Base-by-base conservation (phyloP, 2,113 vertebrate genomes). In the Syngnathus scovelli region DNA sequence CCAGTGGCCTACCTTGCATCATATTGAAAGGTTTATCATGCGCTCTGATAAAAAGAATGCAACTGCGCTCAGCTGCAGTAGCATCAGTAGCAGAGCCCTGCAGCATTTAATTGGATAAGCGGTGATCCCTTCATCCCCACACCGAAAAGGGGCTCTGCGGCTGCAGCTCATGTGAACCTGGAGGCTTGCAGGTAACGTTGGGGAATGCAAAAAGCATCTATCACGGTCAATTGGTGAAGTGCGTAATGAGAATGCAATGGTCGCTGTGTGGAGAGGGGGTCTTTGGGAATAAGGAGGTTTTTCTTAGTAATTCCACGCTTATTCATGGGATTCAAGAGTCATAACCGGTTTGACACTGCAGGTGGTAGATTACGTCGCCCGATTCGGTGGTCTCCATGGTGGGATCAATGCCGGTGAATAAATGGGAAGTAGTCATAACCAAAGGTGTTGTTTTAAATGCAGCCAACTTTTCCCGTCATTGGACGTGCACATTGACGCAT, bases 41-140 rank as follows among this genome's bases (percentile, higher is more conserved):
- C 9, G 16, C 13, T 63, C 6, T 8, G 7, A 63, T 0, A 46
- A 21, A 33, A 5, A 18, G 23, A 27, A 16, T 4, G 21, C 36
- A 9, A 33, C 23, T 36, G 23, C 36, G 23, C 33, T 7, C 33
- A 19, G 27, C 41, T 62, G 70, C 75, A 66, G 60, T 44, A 33
- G 52, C 75, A 61, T 55, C 81, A 76, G 82, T 70, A 82, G 76
- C 81, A 67, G 10, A 81, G 71, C 74, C 59, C 49, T 79, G 85
- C 71, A 70, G 65, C 51, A 44, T 86, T 89, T 87, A 88, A 90
- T 86, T 83, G 89, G 87, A 90, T 89, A 69, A 86, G 74, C 74
- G 78, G 77, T 80, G 85, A 89, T 89, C 87, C 78, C 76, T 85
- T 88, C 83, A 85, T 75, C 74, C 71, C 43, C 67, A 84, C 85